Evolutionary conservation across 2,797 vertebrate species (phyloP).

Genomic region (Myotis daubentonii): DNA sequence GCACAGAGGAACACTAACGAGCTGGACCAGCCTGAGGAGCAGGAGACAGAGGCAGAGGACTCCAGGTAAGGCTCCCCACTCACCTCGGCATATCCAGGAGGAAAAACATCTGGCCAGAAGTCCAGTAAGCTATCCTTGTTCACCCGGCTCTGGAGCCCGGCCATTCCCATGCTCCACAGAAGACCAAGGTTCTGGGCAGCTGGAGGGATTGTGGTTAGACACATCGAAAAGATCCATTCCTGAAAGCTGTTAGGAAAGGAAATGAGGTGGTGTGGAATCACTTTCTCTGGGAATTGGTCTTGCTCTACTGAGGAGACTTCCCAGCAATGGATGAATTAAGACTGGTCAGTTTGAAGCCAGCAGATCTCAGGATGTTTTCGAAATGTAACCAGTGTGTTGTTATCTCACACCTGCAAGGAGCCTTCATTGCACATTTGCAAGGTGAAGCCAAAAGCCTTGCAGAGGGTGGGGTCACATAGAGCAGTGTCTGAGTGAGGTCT

Average conservation of each 20-base stretch:
- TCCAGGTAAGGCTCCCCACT: conserved; percentile 88
- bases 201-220: conserved; percentile 7
- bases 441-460: neutral
- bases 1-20: conserved; percentile 92
- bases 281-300: neutral
- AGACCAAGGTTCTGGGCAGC: neutral
- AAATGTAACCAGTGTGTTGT: neutral
- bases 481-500: conserved; percentile 79
- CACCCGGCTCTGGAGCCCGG: neutral
- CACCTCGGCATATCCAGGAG: neutral
- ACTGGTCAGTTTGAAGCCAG: neutral
- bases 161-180: neutral
- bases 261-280: neutral
- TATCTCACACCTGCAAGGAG: neutral
- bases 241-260: conserved; percentile 30
- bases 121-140: neutral
- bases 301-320: neutral
- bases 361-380: neutral
- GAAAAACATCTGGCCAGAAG: neutral
- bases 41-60: conserved; percentile 84
- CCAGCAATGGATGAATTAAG: neutral
- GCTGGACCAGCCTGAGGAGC: conserved; percentile 86
- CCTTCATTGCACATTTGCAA: neutral
- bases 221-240: neutral
- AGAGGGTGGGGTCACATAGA: conserved; percentile 67